A percentile compares a stretch with the other conserved stretches of the same genome.
Evolutionary conservation across 1,140 invertebrate genomes (phyloP).

Genomic region (Bombus affinis): DNA sequence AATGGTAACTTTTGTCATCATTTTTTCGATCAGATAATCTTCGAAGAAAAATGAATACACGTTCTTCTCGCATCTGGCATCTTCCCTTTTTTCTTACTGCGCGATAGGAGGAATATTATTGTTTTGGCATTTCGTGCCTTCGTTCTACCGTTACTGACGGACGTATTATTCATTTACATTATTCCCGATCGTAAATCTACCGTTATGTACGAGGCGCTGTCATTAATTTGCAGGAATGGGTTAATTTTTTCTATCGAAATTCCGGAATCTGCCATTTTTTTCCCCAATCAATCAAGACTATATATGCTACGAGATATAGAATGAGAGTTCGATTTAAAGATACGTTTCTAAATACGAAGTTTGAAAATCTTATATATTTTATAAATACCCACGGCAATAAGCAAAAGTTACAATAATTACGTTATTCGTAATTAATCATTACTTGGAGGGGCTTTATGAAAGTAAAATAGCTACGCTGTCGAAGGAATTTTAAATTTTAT

Average conservation of each 20-base stretch:
- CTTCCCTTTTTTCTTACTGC: not conserved
- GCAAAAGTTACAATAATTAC: too few species aligned
- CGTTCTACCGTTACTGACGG: not conserved
- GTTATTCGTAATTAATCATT: not conserved
- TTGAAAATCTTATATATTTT: not conserved
- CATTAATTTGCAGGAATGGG: not conserved
- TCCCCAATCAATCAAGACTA: not conserved
- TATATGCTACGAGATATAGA: not conserved
- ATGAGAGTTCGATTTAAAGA: not conserved
- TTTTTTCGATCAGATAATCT: not conserved
- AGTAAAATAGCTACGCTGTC: not conserved
- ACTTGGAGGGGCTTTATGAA: not conserved
- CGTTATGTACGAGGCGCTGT: not conserved
- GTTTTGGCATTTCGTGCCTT: not conserved
- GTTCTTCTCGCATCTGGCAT: too few species aligned
- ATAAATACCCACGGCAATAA: not conserved
- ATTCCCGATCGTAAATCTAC: not conserved
- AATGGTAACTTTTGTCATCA: not conserved
- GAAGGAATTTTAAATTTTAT: not conserved
- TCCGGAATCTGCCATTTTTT: fast-evolving
- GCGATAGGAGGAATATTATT: not conserved
- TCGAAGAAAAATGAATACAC: not conserved
- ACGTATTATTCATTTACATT: not conserved
- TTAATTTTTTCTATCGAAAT: not conserved
- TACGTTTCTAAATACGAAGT: not conserved